Percentiles rank a stretch among this genome's conserved stretches.
These are phyloP conservation scores for Aleiodes leptofemur DNA, from an alignment of 2,888 invertebrate genomes.

Conservation along the genomic window DNA sequence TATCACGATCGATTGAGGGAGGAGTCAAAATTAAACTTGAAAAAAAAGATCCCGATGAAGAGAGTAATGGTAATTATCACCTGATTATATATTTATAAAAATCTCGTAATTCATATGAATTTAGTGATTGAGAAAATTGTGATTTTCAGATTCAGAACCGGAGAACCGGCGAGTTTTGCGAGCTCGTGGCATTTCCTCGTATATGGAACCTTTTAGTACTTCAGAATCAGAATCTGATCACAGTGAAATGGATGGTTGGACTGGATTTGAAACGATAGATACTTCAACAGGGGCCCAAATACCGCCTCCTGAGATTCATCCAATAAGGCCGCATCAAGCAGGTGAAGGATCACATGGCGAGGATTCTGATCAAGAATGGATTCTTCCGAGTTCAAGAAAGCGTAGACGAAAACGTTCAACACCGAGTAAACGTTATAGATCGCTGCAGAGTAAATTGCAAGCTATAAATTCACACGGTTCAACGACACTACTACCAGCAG, in stretches of 20 bases:
- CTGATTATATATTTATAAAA: neutral
- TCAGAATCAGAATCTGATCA: conserved; percentile 66
- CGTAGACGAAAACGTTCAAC: conserved; percentile 71
- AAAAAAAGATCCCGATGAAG: conserved; percentile 47
- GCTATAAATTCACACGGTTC: conserved; percentile 46
- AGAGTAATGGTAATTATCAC: conserved; percentile 45
- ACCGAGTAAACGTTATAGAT: conserved; percentile 64
- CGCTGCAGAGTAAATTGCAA: conserved; percentile 63
- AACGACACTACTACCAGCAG: conserved; percentile 27
- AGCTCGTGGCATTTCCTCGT: conserved; percentile 70
- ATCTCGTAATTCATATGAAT: neutral
- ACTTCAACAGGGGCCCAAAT: conserved; percentile 62
- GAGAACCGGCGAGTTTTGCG: conserved; percentile 67
- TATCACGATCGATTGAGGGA: conserved; percentile 37
- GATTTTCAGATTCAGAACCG: conserved; percentile 50
- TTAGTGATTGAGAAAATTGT: neutral
- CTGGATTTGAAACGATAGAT: conserved; percentile 65
- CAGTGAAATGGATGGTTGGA: conserved; percentile 69
- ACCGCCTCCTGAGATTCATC: conserved; percentile 52
- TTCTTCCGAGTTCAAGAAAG: conserved; percentile 71
- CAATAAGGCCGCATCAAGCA: conserved; percentile 58
- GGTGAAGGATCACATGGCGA: conserved; percentile 61
- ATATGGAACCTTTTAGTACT: conserved; percentile 70
- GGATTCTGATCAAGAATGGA: conserved; percentile 74
- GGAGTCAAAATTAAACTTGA: conserved; percentile 47